Conservation (phyloP, 2,113 vertebrate genomes). For the Aphelocoma coerulescens region DNA sequence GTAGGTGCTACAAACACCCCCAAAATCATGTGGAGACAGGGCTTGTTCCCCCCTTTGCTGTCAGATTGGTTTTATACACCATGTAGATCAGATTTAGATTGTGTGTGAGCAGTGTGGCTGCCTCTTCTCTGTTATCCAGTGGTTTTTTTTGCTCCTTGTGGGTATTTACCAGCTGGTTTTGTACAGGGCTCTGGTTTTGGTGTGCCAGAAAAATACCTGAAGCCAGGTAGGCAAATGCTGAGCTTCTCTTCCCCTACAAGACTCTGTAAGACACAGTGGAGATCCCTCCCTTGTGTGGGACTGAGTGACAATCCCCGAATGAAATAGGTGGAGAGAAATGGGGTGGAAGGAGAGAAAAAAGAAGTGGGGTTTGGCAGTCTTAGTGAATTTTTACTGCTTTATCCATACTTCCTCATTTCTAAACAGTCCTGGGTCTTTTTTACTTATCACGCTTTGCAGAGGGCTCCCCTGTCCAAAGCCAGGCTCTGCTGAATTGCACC, state of each 20-base stretch:
- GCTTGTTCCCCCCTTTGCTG: neutral
- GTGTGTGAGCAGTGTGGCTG: neutral
- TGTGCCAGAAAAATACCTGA: neutral
- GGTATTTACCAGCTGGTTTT: neutral
- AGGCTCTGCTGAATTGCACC: neutral
- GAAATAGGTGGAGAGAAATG: neutral
- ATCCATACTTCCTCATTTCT: neutral
- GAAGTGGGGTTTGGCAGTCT: neutral
- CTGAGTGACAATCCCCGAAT: neutral
- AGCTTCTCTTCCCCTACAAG: neutral
- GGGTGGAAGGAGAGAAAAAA: neutral
- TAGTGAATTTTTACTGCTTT: neutral
- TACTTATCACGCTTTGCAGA: fast-evolving
- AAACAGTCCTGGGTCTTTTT: neutral
- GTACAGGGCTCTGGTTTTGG: neutral
- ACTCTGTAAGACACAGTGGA: neutral
- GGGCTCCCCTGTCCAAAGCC: neutral
- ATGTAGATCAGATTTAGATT: neutral
- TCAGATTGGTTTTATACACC: neutral
- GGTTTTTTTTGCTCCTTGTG: neutral
- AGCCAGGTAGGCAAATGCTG: neutral
- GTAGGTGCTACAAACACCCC: neutral
- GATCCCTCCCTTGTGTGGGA: neutral
- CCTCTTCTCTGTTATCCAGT: neutral
- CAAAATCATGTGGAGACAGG: neutral